Base-by-base conservation (phyloP, 2,113 vertebrate species). In the Dolichallabes microphthalmus region DNA sequence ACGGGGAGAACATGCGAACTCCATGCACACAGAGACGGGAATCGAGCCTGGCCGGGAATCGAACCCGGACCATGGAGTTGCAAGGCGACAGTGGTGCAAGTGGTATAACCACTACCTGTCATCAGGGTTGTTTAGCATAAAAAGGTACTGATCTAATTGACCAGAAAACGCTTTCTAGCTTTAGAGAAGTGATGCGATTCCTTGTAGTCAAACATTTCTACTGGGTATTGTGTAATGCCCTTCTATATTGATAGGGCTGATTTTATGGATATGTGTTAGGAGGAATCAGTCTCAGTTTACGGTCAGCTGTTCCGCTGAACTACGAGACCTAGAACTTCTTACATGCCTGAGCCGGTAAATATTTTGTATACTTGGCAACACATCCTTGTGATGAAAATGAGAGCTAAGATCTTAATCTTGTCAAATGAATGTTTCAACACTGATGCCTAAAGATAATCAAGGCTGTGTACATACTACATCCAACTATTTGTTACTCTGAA, bases 321-420 rank as follows among this genome's bases (percentile, higher is more conserved):
- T 60, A 39, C 0, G 5, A 79, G 55, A 35, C 20, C 12, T 32
- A 58, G 11, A 78, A 78, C 76, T 35, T 79, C 76, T 58, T 79
- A 35, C 20, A 35, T 60, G 76, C 12, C 76, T 79, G 20, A 79
- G 55, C 55, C 14, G 76, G 76, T 60, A 79, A 79, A 79, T 79
- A 79, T 79, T 60, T 79, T 79, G 55, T 79, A 60, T 79, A 35
- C 30, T 79, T 79, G 76, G 55, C 30, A 35, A 82, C 27, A 55
- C 11, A 5, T 60, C 20, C 19, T 39, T 39, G 30, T 60, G 27
- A 78, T 35, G 76, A 60, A 60, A 79, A 60, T 60, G 5, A 60
- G 60, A 60, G 5, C 76, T 39, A 6, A 79, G 19, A 35, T 35
- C 76, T 79, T 79, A 79, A 79, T 79, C 55, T 79, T 58, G 76